These are phyloP conservation scores for Siphlonurus alternatus DNA, from an alignment of 2,888 invertebrate genomes.

Conservation along the genomic window DNA sequence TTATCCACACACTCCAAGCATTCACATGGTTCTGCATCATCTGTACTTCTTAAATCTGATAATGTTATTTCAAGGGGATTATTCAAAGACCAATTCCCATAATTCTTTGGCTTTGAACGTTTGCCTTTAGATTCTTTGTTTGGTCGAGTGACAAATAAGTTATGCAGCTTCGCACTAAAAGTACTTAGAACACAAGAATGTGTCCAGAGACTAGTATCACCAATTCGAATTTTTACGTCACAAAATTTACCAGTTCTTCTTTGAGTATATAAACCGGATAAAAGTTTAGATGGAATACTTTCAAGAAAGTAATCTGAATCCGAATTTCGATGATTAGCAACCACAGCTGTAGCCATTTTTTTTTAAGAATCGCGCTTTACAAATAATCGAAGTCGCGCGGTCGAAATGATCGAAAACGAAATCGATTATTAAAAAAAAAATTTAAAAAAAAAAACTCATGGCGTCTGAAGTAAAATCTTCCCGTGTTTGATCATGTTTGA, in stretches of 20 bases:
- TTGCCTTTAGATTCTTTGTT: background rate
- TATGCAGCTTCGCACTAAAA: background rate
- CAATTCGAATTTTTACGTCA: background rate
- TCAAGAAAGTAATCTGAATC: background rate
- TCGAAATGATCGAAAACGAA: too few species aligned
- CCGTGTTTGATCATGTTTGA: too few species aligned
- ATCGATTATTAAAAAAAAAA: too few species aligned
- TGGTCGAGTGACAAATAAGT: background rate
- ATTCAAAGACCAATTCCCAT: background rate
- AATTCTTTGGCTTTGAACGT: background rate
- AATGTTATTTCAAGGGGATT: background rate
- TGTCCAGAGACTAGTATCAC: background rate
- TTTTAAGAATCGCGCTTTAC: too few species aligned
- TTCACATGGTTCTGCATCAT: background rate
- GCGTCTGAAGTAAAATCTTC: too few species aligned
- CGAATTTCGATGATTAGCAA: too few species aligned
- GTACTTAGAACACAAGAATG: background rate
- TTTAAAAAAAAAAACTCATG: too few species aligned
- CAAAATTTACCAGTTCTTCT: background rate
- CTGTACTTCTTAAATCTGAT: background rate
- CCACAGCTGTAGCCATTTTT: background rate
- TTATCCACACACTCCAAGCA: background rate
- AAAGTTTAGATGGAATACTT: background rate
- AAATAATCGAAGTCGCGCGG: too few species aligned
- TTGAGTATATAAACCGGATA: background rate